Conservation (phyloP, 2,113 vertebrate genomes). For the Hippolais icterina region DNA sequence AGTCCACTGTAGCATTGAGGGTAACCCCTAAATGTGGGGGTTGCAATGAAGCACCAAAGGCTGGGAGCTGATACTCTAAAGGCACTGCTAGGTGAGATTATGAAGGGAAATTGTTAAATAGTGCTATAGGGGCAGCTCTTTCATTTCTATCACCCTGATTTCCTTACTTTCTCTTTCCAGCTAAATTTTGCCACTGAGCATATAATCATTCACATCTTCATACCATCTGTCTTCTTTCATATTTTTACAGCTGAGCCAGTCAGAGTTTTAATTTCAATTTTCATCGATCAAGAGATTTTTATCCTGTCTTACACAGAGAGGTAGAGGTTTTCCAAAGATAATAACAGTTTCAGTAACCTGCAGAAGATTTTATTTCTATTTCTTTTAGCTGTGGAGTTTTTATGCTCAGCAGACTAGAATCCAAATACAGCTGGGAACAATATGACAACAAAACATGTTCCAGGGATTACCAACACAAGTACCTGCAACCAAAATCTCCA, state of each 20-base stretch:
- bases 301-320: not conserved
- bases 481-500: not conserved
- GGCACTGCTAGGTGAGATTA: not conserved
- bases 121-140: not conserved
- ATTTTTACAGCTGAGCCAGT: not conserved
- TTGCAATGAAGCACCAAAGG: not conserved
- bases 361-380: not conserved
- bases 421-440: not conserved
- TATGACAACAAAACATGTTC: not conserved
- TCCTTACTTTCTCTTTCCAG: not conserved
- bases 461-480: not conserved
- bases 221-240: not conserved
- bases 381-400: not conserved
- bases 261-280: constrained; percentile 10
- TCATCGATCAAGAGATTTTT: not conserved
- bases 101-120: not conserved
- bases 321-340: not conserved
- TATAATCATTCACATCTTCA: not conserved
- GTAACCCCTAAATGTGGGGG: not conserved
- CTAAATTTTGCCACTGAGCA: not conserved
- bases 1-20: not conserved
- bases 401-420: not conserved
- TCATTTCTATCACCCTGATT: not conserved
- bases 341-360: not conserved
- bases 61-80: not conserved